Base-by-base conservation (phyloP, 2,888 invertebrate genomes). In the Melanchra persicariae region DNA sequence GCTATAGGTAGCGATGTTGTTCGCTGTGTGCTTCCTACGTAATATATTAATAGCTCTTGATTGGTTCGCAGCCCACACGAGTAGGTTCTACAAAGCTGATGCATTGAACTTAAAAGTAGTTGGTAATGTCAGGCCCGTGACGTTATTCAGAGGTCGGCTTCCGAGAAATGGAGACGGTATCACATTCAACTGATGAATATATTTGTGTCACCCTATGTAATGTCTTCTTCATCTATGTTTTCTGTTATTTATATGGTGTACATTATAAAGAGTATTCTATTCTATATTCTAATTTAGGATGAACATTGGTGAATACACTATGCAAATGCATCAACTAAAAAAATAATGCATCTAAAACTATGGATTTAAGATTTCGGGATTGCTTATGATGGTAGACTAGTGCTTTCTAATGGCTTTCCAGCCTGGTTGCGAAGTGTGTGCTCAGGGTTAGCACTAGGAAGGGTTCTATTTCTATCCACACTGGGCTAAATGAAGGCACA, bases 41-140 rank as follows among this genome's bases (percentile, higher is more conserved):
- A 17, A 61, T 70, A 67, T 69, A 77, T 80, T 81, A 58, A 65
- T 80, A 81, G 70, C 45, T 55, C 24, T 43, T 52, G 58, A 61
- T 81, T 77, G 66, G 30, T 34, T 63, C 51, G 10, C 49, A 58
- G 30, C 70, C 69, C 60, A 70, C 76, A 45, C 55, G 15, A 10
- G 43, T 10, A 63, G 43, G 45, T 47, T 52, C 43, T 9, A 49
- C 19, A 61, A 45, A 61, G 55, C 49, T 47, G 30, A 75, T 75
- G 55, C 70, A 70, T 47, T 75, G 64, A 69, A 64, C 63, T 43
- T 69, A 55, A 54, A 52, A 60, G n/a, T 37, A 22, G n/a, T 70
- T 55, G 54, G 49, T 65, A 64, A 55, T 65, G 37, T 51, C 49
- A 59, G 34, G 19, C 34, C 47, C 26, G 10, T 58, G 40, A 61